Evolutionary conservation across 2,797 vertebrate genomes (phyloP), one percentile per base, ranked within the genome.

Genomic region (Austrolebias charrua): DNA sequence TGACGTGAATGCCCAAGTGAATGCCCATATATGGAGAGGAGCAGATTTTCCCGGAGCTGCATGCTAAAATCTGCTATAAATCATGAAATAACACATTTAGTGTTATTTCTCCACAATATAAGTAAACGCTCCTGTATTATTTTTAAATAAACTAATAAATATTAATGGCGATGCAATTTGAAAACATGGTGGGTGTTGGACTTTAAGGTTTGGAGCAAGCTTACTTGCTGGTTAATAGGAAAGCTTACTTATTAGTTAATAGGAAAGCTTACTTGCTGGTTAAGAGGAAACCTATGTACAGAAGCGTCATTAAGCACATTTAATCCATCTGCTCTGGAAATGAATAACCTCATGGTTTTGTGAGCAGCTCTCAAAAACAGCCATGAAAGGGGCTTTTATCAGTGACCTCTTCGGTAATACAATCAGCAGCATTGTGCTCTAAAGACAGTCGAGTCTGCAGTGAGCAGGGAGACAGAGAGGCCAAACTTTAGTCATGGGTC

Each of bases 401-500:
- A 57, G 50, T 83, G 85, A 89, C 88, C 86, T 70, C 73, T 80
- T 82, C 66, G 60, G 83, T 72, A 81, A 81, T 79, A 80, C 75
- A 78, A 76, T 73, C 69, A 54, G 61, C 20, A 29, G 65, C 66
- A 77, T 58, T 73, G 66, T 69, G 76, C 56, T 62, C 69, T 55
- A 77, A 69, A 62, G 72, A 80, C 71, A 56, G 68, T n/a, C 42
- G 46, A 83, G 66, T 66, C 79, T 76, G 75, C 42, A 63, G 63
- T 58, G 58, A 78, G 62, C 74, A 74, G 79, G 69, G 73, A 20
- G 10, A 48, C 46, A 70, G 33, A 66, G 68, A 80, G 79, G 81
- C 80, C 79, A 78, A 68, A 69, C 76, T 75, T 82, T 83, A 79
- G 85, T 73, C 60, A 84, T 55, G 82, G 89, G 89, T 91, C 89